phyloP scores from a whole-genome alignment of 2,888 invertebrate genomes.

The Eupithecia tripunctaria region DNA sequence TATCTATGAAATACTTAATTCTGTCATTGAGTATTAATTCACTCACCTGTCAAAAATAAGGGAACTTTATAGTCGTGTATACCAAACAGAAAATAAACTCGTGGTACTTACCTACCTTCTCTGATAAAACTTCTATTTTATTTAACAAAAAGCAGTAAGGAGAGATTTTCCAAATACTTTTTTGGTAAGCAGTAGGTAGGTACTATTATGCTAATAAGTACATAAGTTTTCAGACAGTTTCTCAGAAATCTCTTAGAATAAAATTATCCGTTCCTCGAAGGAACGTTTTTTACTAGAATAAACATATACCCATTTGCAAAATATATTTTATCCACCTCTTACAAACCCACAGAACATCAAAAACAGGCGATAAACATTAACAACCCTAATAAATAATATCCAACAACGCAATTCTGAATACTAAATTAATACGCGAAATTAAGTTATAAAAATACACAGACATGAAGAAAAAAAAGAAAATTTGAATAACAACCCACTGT shows the following conservation, averaged over 20 bases:
- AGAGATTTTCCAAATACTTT: too few relatives aligned
- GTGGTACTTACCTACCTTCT: too few relatives aligned
- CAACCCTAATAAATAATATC: conserved; percentile 37
- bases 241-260: neutral
- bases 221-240: too few relatives aligned
- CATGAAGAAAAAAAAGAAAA: conserved; percentile 41
- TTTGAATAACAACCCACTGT: conserved; percentile 38
- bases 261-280: neutral
- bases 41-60: too few relatives aligned
- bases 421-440: conserved; percentile 41
- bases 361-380: conserved; percentile 32
- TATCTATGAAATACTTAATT: too few relatives aligned
- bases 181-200: too few relatives aligned
- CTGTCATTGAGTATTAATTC: too few relatives aligned
- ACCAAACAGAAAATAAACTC: too few relatives aligned
- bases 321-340: neutral
- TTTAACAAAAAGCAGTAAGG: too few relatives aligned
- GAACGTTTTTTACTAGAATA: neutral
- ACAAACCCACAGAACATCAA: conserved; percentile 9
- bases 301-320: neutral
- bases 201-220: too few relatives aligned
- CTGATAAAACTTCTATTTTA: too few relatives aligned
- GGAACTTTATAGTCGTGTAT: too few relatives aligned
- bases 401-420: conserved; percentile 36
- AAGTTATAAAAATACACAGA: conserved; percentile 41